A percentile compares a stretch with the other conserved stretches of the same genome.
These are phyloP conservation scores for Percopsis transmontana DNA, from an alignment of 2,113 vertebrate species.

Conservation along the genomic window DNA sequence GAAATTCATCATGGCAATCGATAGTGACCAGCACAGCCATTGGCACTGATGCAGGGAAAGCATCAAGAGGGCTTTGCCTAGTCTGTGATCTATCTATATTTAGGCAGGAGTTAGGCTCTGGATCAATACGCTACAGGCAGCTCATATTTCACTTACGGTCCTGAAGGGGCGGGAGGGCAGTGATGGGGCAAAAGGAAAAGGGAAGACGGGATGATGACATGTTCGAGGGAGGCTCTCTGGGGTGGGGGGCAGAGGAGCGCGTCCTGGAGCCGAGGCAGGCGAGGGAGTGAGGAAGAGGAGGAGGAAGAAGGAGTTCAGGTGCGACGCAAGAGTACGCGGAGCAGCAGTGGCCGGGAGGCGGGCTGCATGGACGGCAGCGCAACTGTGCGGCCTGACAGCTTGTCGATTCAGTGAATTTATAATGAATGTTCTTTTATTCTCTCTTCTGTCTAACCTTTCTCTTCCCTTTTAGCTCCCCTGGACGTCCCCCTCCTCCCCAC, in stretches of 20 bases:
- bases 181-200: slow-evolving; percentile 15
- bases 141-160: slow-evolving; percentile 64
- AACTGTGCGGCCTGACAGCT: slow-evolving; percentile 59
- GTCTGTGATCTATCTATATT: slow-evolving; percentile 66
- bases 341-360: slow-evolving; percentile 35
- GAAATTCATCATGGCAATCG: slow-evolving; percentile 64
- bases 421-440: slow-evolving; percentile 70
- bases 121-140: slow-evolving; percentile 69
- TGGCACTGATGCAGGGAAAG: slow-evolving; percentile 42
- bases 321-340: slow-evolving; percentile 51
- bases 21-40: slow-evolving; percentile 47
- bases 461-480: slow-evolving; percentile 25
- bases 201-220: slow-evolving; percentile 61
- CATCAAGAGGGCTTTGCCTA: slow-evolving; percentile 34
- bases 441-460: slow-evolving; percentile 66
- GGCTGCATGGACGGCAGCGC: slow-evolving; percentile 37
- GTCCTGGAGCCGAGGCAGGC: slow-evolving; percentile 17
- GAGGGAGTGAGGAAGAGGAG: slow-evolving; percentile 12
- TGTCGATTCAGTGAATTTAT: slow-evolving; percentile 75
- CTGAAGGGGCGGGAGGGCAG: slow-evolving; percentile 35
- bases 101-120: slow-evolving; percentile 45
- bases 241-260: slow-evolving; percentile 21
- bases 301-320: slow-evolving; percentile 25
- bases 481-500: background rate
- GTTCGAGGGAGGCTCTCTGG: slow-evolving; percentile 34